Evolutionary conservation across 2,888 invertebrate genomes (phyloP), one percentile per base, ranked within the genome.

Genomic region (Heterodera filipjevi): DNA sequence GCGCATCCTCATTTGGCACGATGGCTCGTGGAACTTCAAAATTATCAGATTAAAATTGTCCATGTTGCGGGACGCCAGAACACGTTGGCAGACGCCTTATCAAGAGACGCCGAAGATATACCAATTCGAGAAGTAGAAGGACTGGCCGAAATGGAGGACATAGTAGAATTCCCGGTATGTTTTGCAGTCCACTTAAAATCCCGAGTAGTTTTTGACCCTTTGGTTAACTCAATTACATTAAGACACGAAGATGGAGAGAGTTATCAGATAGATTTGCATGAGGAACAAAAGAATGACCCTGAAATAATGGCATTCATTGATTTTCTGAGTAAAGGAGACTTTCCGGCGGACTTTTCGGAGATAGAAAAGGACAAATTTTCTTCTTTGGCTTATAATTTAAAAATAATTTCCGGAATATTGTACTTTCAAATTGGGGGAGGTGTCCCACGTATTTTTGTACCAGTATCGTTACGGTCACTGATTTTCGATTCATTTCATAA

Each of bases 401-500:
- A 5, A 44, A 44, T 44, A 5, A 44, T 44, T 44, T 44, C 44
- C 5, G 44, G 44, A 5, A 44, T 44, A 10, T 44, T 44, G 44
- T 44, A 44, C 12, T 44, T 44, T 44, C 5, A 44, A 44, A 12
- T 12, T 10, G 12, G 44, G 5, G 44, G 44, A 5, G 12, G 8
- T 44, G 12, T 44, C 12, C 44, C 44, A 12, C 44, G 44, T 12
- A 44, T 44, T 44, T 44, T 44, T 44, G 44, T 44, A 5, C 44
- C 44, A 44, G 44, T 44, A 12, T 44, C 44, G 12, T 44, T 44
- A 39, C 10, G 44, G n/a, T n/a, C 30, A 32, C 39, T 33, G 30
- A 39, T 75, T 1, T 78, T 83, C 32, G 44, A 59, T 14, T 73
- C 76, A 0, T 82, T 81, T 49, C 84, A 84, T 74, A 53, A n/a